phyloP scores from a whole-genome alignment of 2,113 vertebrate species.

The Leucosticte australis region DNA sequence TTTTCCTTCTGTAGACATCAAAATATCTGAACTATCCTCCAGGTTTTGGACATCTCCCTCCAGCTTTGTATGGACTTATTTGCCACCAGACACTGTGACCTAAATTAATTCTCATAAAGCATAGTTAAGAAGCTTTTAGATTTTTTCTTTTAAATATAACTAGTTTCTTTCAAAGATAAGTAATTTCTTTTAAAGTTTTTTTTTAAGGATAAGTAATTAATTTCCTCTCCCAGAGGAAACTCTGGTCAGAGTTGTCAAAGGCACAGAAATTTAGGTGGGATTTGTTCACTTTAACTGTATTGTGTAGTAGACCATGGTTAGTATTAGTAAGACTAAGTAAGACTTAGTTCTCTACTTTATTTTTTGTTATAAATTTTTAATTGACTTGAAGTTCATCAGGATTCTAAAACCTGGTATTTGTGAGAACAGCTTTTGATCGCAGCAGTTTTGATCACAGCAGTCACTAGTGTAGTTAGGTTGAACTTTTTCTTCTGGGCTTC shows the following conservation, averaged over 20 bases:
- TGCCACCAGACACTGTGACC: neutral
- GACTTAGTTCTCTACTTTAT: neutral
- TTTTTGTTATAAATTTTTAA: neutral
- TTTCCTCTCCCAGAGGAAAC: neutral
- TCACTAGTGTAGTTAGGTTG: neutral
- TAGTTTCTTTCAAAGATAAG: neutral
- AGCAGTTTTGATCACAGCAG: neutral
- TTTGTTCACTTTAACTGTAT: neutral
- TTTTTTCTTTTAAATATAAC: neutral
- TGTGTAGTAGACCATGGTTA: rapidly evolving
- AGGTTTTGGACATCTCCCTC: neutral
- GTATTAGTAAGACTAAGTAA: neutral
- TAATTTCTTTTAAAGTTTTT: neutral
- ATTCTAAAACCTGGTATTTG: neutral
- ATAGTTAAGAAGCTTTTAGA: neutral
- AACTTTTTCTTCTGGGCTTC: neutral
- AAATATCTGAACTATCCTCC: neutral
- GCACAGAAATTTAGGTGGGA: neutral
- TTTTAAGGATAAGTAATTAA: neutral
- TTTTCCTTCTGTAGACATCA: neutral
- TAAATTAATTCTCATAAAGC: neutral
- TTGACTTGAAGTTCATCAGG: neutral
- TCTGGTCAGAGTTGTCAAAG: neutral
- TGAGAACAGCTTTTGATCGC: neutral
- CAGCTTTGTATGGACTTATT: neutral